Evolutionary conservation across 2,113 vertebrate genomes (phyloP).

Genomic region (Illadopsis cleaveri): DNA sequence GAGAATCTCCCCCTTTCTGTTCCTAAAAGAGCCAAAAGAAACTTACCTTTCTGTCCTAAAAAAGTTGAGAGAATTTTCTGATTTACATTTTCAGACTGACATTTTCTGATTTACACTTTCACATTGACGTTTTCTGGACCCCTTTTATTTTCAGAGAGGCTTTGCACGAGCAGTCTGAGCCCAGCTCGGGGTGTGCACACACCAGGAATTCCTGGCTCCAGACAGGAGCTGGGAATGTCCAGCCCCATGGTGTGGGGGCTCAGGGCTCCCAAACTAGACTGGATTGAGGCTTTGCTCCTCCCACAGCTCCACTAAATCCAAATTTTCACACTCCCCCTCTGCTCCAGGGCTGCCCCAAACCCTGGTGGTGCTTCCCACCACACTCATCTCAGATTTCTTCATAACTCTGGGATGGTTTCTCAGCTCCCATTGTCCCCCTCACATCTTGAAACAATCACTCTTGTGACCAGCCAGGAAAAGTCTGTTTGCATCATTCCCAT

Average conservation of each 20-base stretch:
- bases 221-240: not conserved
- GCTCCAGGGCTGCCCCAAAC: too few species aligned
- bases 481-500: not conserved
- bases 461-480: fast-evolving
- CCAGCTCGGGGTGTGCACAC: not conserved
- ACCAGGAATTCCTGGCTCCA: fast-evolving
- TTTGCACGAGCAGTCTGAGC: not conserved
- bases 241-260: fast-evolving
- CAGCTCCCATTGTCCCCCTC: not conserved
- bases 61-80: too few species aligned
- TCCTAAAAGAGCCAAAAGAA: too few species aligned
- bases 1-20: too few species aligned
- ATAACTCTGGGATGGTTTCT: not conserved
- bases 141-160: not conserved
- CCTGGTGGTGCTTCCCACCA: not conserved
- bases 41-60: too few species aligned
- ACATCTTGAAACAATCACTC: not conserved
- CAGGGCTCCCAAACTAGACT: not conserved
- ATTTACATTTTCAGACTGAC: fast-evolving
- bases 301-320: fast-evolving
- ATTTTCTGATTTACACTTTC: not conserved
- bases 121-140: fast-evolving
- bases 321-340: not conserved
- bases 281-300: not conserved
- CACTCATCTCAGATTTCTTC: not conserved